phyloP scores from a whole-genome alignment of 2,888 invertebrate species.

The Quadriops clusia region DNA sequence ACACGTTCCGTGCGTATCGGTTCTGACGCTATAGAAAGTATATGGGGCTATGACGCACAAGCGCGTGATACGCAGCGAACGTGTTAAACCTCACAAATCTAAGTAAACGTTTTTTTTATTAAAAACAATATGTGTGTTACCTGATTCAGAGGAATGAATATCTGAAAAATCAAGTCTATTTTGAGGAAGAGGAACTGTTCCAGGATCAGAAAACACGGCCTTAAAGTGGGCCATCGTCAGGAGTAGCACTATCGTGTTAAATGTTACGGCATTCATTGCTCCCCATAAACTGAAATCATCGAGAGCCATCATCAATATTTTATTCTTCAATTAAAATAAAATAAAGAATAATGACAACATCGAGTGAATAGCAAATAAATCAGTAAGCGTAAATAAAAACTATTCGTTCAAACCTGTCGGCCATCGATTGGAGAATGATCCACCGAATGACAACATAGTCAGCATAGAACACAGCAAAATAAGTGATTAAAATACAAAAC shows the following conservation, averaged over 20 bases:
- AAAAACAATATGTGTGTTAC: too few species aligned
- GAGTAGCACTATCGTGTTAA: conserved; percentile 67
- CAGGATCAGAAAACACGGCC: conserved; percentile 83
- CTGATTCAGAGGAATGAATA: conserved; percentile 50
- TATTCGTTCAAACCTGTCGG: conserved; percentile 51
- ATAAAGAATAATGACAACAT: too few species aligned
- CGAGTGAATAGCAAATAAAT: too few species aligned
- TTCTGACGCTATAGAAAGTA: too few species aligned
- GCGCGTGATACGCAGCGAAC: too few species aligned
- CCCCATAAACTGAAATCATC: conserved; percentile 60
- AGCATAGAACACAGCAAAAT: conserved; percentile 69
- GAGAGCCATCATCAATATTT: too few species aligned
- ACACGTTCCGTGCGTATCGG: too few species aligned
- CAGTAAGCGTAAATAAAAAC: too few species aligned
- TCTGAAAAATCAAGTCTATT: conserved; percentile 69
- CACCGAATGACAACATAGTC: conserved; percentile 79
- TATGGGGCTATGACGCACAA: too few species aligned
- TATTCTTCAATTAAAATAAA: too few species aligned
- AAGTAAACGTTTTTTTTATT: too few species aligned
- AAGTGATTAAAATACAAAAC: conserved; percentile 68
- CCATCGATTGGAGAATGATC: conserved; percentile 71
- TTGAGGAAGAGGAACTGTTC: conserved; percentile 67
- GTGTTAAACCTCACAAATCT: too few species aligned
- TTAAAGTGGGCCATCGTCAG: conserved; percentile 66
- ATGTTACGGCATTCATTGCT: conserved; percentile 63